Evolutionary conservation across 2,113 vertebrate genomes (phyloP).

Genomic region (Lepisosteus osseus): DNA sequence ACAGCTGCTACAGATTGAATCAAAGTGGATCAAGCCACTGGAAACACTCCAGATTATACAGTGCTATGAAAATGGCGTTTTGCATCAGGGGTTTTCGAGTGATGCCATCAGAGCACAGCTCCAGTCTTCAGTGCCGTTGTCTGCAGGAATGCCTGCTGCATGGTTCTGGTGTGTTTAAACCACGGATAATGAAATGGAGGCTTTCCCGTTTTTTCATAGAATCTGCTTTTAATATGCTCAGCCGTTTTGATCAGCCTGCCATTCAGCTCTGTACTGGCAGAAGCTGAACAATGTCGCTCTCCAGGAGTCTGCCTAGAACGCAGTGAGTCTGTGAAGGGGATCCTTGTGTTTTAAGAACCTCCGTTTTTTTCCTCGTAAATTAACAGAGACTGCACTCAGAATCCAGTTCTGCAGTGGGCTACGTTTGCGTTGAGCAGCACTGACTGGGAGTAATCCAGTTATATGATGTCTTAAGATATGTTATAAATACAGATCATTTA

Average conservation of each 20-base stretch:
- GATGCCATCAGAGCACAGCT: conserved; percentile 13
- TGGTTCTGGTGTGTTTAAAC: conserved; percentile 63
- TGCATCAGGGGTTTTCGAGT: conserved; percentile 15
- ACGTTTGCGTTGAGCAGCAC: no score
- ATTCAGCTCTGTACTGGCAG: conserved; percentile 49
- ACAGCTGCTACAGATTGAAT: conserved; percentile 43
- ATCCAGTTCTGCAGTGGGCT: no score
- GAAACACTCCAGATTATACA: conserved; percentile 35
- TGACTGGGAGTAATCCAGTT: no score
- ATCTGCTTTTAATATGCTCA: conserved; percentile 65
- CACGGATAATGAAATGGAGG: conserved; percentile 64
- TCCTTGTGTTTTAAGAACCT: no score
- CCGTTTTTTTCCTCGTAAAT: no score
- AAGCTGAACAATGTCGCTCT: conserved; percentile 38
- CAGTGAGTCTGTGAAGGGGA: conserved; percentile 9
- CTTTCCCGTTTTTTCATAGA: conserved; percentile 60
- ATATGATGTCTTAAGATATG: no score
- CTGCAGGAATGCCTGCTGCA: conserved; percentile 47
- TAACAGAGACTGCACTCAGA: no score
- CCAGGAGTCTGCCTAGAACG: conserved; percentile 26
- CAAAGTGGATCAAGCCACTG: conserved; percentile 50
- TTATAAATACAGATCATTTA: no score
- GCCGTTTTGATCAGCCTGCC: conserved; percentile 63
- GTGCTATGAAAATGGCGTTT: conserved; percentile 22
- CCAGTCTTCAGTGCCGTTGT: conserved; percentile 48